These are phyloP conservation scores for Lasioglossum oenotherae DNA, from an alignment of 2,888 invertebrate genomes.

Conservation along the genomic window DNA sequence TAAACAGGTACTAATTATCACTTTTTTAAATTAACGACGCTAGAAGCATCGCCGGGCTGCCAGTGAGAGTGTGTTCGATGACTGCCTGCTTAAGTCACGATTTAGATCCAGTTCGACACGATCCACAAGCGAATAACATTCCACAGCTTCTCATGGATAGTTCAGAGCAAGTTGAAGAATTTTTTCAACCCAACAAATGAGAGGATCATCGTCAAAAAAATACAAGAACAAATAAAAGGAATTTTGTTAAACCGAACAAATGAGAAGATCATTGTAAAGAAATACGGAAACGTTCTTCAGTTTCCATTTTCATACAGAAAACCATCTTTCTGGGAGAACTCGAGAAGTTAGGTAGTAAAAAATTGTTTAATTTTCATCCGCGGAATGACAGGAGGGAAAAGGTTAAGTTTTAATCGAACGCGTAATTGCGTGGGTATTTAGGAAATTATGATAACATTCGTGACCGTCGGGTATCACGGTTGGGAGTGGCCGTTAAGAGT, in stretches of 20 bases:
- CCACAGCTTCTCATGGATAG: neutral
- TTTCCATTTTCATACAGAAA: no score
- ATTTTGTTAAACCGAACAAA: no score
- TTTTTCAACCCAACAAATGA: no score
- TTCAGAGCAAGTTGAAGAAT: no score
- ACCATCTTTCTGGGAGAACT: neutral
- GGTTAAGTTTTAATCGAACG: slow-evolving; percentile 9
- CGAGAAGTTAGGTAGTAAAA: neutral
- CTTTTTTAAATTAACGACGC: neutral
- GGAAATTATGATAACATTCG: neutral
- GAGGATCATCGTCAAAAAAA: no score
- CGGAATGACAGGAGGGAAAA: neutral
- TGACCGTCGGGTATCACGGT: slow-evolving; percentile 10
- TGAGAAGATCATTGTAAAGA: no score
- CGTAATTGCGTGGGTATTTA: neutral
- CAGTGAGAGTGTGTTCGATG: neutral
- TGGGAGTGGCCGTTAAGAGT: slow-evolving; percentile 33
- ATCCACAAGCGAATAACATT: neutral
- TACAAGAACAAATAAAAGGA: no score
- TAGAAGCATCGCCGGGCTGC: neutral
- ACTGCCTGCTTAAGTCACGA: neutral
- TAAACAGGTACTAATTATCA: slow-evolving; percentile 7
- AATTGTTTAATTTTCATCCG: neutral
- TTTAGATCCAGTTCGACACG: neutral
- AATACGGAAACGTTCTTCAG: no score